Conservation (phyloP, 2,113 vertebrate genomes). For the Pangasianodon hypophthalmus region DNA sequence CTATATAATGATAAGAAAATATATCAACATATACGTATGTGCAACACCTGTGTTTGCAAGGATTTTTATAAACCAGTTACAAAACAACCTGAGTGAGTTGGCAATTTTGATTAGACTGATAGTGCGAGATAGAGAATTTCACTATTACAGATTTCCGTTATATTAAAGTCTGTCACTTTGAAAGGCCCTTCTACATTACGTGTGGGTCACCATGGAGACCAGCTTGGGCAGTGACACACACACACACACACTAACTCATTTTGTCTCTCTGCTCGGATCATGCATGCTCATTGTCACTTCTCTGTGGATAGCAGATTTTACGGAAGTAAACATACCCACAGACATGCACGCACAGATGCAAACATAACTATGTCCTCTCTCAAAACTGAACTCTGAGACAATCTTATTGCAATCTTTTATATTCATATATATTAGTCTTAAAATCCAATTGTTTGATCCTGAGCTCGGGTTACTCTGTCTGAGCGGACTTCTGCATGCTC, state of each 20-base stretch:
- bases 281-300: slow-evolving; percentile 2
- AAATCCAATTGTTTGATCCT: background rate
- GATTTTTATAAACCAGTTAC: background rate
- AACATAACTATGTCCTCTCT: background rate
- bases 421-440: background rate
- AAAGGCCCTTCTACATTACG: slow-evolving; percentile 1
- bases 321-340: slow-evolving; percentile 32
- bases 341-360: slow-evolving; percentile 12
- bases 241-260: background rate
- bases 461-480: background rate
- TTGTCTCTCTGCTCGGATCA: background rate
- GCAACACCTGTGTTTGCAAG: background rate
- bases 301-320: slow-evolving; percentile 33
- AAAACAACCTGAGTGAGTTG: background rate
- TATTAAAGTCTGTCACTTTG: slow-evolving; percentile 22
- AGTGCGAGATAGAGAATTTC: background rate
- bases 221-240: slow-evolving; percentile 54
- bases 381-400: too few species aligned
- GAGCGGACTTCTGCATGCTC: background rate
- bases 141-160: slow-evolving; percentile 12
- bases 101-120: background rate
- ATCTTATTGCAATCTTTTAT: background rate
- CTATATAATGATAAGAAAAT: background rate
- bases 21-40: background rate
- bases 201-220: slow-evolving; percentile 12